These are phyloP conservation scores for Sphyrna mokarran DNA, from an alignment of 2,113 vertebrate species.

Conservation along the genomic window DNA sequence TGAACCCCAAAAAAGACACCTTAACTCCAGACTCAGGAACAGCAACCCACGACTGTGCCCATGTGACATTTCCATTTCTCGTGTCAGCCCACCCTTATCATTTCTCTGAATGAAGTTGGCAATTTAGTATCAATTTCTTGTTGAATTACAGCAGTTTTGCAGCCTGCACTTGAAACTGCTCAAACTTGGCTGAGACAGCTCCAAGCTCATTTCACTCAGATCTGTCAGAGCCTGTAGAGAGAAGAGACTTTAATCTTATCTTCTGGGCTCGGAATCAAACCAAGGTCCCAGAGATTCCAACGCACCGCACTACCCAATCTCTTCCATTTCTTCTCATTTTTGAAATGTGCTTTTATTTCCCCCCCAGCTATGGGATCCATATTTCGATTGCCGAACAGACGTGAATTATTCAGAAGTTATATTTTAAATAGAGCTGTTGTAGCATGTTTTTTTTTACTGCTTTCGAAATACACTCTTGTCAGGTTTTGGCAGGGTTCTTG, in stretches of 20 bases:
- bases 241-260: background rate
- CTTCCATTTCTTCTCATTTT: background rate
- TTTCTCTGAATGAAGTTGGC: background rate
- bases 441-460: background rate
- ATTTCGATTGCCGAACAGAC: background rate
- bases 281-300: background rate
- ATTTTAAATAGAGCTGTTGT: background rate
- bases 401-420: slow-evolving; percentile 4
- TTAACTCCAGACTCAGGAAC: background rate
- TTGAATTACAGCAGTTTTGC: background rate
- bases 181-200: background rate
- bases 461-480: background rate
- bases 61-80: background rate
- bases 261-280: background rate
- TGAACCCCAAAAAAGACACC: background rate
- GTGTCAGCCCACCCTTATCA: too few species aligned
- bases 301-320: too few species aligned
- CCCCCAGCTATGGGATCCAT: background rate
- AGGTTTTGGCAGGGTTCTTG: background rate
- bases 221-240: background rate
- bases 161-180: background rate
- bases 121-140: background rate
- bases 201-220: background rate
- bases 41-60: background rate
- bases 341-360: background rate